A percentile compares a stretch with the other conserved stretches of the same genome.
These are phyloP conservation scores for Squalus acanthias DNA, from an alignment of 2,797 vertebrate genomes.

Conservation along the genomic window DNA sequence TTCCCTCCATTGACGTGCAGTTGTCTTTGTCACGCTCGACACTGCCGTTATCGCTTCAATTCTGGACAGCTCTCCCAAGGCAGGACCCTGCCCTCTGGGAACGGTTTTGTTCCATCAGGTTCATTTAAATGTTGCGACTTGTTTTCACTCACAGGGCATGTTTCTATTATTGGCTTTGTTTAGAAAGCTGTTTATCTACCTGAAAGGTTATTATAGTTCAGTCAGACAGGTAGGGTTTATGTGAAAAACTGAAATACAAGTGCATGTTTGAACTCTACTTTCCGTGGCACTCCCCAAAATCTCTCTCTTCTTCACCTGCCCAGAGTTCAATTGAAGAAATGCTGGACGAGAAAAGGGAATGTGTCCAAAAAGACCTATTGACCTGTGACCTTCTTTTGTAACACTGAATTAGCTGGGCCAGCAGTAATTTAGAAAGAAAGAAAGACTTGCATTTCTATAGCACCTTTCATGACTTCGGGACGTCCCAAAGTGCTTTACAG, in stretches of 20 bases:
- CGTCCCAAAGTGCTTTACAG: too few species aligned
- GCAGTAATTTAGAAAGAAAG: too few species aligned
- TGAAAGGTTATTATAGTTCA: background rate
- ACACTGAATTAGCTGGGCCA: background rate
- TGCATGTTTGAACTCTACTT: background rate
- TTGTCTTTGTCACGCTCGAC: background rate
- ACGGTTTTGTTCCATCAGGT: background rate
- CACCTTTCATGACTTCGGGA: too few species aligned
- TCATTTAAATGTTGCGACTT: slow-evolving; percentile 11
- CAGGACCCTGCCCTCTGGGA: background rate
- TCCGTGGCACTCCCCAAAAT: background rate
- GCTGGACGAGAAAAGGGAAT: background rate
- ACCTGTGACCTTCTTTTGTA: too few species aligned
- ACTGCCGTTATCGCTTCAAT: background rate
- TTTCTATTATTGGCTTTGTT: slow-evolving; percentile 4
- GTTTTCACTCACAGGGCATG: background rate
- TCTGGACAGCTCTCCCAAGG: background rate
- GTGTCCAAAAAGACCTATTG: too few species aligned
- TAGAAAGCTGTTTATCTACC: background rate
- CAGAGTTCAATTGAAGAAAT: background rate
- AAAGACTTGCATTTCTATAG: too few species aligned
- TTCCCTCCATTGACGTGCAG: background rate
- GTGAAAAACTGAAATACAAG: background rate
- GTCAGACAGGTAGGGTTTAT: background rate
- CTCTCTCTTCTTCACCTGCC: background rate